Evolutionary conservation across 2,113 vertebrate species (phyloP).

Genomic region (Cinclus mexicanus): DNA sequence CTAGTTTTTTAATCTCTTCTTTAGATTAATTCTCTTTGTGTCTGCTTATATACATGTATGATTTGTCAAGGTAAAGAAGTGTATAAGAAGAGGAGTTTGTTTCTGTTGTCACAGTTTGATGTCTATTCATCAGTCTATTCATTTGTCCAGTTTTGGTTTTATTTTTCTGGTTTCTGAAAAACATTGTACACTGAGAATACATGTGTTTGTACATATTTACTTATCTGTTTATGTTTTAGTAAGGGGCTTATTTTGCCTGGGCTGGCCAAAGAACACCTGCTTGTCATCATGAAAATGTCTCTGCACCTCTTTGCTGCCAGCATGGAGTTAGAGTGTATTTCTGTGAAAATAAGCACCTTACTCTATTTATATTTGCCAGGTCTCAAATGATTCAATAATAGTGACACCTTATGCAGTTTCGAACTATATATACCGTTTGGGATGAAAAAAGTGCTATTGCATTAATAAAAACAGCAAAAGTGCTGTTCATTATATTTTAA

Average conservation of each 20-base stretch:
- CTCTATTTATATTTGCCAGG: conserved; percentile 15
- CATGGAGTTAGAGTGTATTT: conserved; percentile 23
- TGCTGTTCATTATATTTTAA: conserved; percentile 46
- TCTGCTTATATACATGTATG: background rate
- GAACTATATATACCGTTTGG: background rate
- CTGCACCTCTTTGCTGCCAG: conserved; percentile 9
- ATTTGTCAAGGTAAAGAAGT: background rate
- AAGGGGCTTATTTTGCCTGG: conserved; percentile 1
- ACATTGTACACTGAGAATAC: background rate
- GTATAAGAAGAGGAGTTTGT: background rate
- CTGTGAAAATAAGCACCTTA: conserved; percentile 42
- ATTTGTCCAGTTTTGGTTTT: background rate
- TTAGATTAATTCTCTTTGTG: background rate
- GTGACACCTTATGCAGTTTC: conserved; percentile 10
- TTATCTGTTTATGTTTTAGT: background rate
- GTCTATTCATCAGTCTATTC: background rate
- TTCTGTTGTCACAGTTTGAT: background rate
- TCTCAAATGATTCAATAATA: conserved; percentile 50
- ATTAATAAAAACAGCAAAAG: conserved; percentile 30
- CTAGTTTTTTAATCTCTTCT: background rate
- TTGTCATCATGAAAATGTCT: background rate
- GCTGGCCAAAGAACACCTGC: background rate
- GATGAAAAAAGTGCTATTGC: background rate
- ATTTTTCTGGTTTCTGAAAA: background rate
- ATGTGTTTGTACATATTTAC: background rate